Evolutionary conservation across 2,113 vertebrate species (phyloP).

Genomic region (Apodemus speciosus): DNA sequence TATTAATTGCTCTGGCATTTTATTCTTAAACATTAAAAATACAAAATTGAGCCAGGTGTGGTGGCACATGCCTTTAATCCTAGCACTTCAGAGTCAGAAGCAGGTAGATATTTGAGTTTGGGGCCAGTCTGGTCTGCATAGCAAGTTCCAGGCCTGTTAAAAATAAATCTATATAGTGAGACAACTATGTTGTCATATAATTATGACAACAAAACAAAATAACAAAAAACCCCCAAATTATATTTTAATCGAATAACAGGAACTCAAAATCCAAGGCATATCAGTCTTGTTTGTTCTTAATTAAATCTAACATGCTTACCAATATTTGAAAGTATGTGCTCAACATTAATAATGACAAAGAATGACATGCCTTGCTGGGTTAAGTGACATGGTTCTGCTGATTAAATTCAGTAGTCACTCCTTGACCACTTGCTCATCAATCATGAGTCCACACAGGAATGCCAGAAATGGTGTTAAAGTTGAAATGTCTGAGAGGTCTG

Average conservation of each 20-base stretch:
- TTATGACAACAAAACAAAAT: background rate
- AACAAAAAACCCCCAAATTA: background rate
- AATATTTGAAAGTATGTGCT: slow-evolving; percentile 12
- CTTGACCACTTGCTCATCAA: background rate
- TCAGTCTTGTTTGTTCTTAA: background rate
- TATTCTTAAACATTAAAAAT: slow-evolving; percentile 28
- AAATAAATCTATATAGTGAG: background rate
- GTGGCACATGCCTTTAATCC: background rate
- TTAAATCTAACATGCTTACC: background rate
- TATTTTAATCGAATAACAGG: background rate
- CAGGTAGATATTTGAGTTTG: background rate
- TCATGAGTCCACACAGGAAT: background rate
- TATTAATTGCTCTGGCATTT: slow-evolving; percentile 44
- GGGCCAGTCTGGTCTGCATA: background rate
- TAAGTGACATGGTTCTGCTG: background rate
- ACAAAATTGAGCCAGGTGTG: background rate
- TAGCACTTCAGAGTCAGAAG: background rate
- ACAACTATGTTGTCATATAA: no score
- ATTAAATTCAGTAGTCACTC: background rate
- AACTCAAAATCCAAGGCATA: slow-evolving; percentile 55
- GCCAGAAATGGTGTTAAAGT: background rate
- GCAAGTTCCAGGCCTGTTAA: background rate
- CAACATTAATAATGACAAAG: background rate
- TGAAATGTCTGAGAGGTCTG: background rate
- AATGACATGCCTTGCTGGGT: background rate